Evolutionary conservation across 1,140 invertebrate genomes (phyloP), one percentile per base, ranked within the genome.

Genomic region (Berghia stephanieae): DNA sequence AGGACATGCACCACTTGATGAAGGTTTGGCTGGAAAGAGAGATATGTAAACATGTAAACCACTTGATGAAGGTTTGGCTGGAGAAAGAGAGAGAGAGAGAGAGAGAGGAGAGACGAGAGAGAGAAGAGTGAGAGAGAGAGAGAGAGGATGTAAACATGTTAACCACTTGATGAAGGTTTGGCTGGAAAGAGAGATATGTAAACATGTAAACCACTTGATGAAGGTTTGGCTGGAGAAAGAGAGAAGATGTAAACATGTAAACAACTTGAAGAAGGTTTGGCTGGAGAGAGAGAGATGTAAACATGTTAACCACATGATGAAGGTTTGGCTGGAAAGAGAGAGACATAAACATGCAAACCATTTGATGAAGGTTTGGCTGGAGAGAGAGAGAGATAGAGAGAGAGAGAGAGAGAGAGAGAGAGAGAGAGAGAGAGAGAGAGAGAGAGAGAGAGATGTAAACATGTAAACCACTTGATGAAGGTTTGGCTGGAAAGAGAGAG

Each of bases 351-450:
- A 63, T 63, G 6, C 57, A 10, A 6, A 5, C 69, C 68, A 78
- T 31, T 42, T 68, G 27, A 72, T 78, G 34, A 72, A 66, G n/a
- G 69, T 49, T 42, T 72, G 60, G 1, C 69, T 78, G 69, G 1
- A 46, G 18, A 94, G 0, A 95, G 95, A 5, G 92, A 89, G 21
- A 97, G 88, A 8, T 96, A 91, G n/a, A 93, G 91, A 6, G 94
- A 93, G 87, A 94, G 93, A 78, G 92, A 93, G 0, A 93, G 93
- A 36, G 97, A 90, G 79, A 94, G 93, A 75, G 95, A 95, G 0
- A 95, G 93, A 42, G 96, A 93, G 86, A 95, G 93, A 0, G 91
- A 91, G 0, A 95, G 94, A 10, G 92, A 91, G 2, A 95, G 94
- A 2, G 96, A 91, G 77, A 93, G 91, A 40, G 91, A 91, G n/a